Conservation (phyloP, 2,797 vertebrate genomes). For the Gallinago stenura region DNA sequence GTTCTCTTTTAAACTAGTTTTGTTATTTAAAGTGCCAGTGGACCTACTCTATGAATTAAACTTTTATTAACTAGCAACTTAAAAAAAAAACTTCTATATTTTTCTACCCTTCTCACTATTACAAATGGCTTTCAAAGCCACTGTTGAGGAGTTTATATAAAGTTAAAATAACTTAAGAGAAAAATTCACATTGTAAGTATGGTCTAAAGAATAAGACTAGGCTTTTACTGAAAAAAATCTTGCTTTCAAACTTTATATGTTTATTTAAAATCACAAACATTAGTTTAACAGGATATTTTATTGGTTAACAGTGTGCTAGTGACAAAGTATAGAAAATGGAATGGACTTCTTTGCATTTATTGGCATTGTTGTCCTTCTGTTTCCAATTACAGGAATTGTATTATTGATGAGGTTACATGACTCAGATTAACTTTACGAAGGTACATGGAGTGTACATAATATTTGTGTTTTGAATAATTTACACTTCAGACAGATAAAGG, state of each 20-base stretch:
- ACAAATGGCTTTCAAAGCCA: not conserved
- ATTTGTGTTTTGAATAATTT: not conserved
- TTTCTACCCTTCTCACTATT: not conserved
- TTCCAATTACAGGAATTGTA: not conserved
- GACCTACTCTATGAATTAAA: not conserved
- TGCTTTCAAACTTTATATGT: not conserved
- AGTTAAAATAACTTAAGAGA: not conserved
- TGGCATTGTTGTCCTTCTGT: not conserved
- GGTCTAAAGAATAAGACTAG: not conserved
- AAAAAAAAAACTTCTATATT: not conserved
- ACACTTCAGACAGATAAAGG: not conserved
- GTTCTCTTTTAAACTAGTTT: not conserved
- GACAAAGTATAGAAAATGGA: not conserved
- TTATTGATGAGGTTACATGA: not conserved
- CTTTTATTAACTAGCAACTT: not conserved
- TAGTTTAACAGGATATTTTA: not conserved
- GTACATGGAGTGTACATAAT: fast-evolving
- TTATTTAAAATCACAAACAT: not conserved
- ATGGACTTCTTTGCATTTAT: not conserved
- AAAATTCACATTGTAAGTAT: not conserved
- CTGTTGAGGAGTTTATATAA: not conserved
- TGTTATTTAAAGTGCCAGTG: not conserved
- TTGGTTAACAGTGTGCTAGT: not conserved
- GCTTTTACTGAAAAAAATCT: not conserved
- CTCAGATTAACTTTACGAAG: not conserved